Percentiles rank a stretch among this genome's conserved stretches.
Conservation (phyloP, 2,797 vertebrate species). For the Arremon brunneinucha region DNA sequence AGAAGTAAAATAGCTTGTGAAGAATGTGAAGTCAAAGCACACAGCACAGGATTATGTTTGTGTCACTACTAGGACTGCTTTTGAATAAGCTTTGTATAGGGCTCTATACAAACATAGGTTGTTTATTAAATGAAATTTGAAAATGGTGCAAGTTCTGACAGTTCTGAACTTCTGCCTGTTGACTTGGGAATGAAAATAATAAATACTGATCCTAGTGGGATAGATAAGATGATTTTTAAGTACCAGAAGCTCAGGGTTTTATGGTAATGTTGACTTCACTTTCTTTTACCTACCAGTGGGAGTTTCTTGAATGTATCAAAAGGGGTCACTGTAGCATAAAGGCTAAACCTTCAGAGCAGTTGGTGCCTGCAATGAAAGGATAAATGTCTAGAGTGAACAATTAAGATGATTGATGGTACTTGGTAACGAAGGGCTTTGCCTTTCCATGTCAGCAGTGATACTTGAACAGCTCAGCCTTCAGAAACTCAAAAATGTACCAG, state of each 20-base stretch:
- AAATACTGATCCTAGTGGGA: background rate
- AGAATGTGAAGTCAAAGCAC: background rate
- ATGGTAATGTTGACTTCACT: background rate
- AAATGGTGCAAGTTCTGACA: background rate
- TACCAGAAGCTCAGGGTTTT: background rate
- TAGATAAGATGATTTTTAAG: background rate
- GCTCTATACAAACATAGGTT: background rate
- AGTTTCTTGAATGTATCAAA: background rate
- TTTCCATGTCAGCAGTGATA: background rate
- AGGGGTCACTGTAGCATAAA: background rate
- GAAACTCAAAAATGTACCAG: background rate
- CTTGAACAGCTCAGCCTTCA: background rate
- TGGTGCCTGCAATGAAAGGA: background rate
- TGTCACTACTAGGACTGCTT: background rate
- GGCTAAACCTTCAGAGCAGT: background rate
- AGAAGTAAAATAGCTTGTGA: background rate
- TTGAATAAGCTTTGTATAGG: background rate
- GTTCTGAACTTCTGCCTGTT: conserved; percentile 1
- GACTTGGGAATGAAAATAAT: background rate
- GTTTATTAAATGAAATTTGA: background rate
- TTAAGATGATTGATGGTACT: background rate
- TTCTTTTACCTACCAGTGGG: background rate
- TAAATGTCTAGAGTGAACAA: background rate
- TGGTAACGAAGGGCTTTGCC: background rate
- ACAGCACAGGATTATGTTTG: background rate